These are phyloP conservation scores for Cichlasoma orientale DNA, from an alignment of 2,797 vertebrate species.

Conservation along the genomic window DNA sequence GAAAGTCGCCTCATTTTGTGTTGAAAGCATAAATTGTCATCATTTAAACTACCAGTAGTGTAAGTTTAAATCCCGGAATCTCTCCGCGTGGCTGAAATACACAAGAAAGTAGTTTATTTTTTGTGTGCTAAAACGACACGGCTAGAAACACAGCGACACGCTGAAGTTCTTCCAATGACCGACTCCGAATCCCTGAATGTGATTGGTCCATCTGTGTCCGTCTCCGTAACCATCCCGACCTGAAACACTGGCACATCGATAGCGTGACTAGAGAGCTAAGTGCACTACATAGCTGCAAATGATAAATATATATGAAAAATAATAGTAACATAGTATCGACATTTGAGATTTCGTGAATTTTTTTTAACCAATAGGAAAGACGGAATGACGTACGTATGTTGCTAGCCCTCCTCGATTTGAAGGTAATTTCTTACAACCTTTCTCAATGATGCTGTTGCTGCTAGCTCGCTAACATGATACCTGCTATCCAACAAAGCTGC, in stretches of 20 bases:
- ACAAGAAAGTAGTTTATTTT: not conserved
- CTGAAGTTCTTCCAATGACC: slow-evolving; percentile 27
- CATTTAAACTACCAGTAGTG: not conserved
- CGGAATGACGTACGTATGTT: not conserved
- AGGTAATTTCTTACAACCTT: slow-evolving; percentile 20
- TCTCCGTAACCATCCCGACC: slow-evolving; percentile 39
- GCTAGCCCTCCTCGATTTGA: not conserved
- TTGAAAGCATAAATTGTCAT: not conserved
- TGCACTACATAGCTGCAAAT: not conserved
- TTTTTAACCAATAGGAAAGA: not conserved
- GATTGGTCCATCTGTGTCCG: slow-evolving; percentile 55
- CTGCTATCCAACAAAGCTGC: not conserved
- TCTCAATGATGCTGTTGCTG: not conserved
- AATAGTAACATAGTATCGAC: not conserved
- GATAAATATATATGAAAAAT: not conserved
- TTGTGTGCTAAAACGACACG: not conserved
- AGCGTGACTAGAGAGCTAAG: not conserved
- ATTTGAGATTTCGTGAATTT: fast-evolving
- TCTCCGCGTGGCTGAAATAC: not conserved
- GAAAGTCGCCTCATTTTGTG: not conserved
- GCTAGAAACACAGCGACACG: not conserved
- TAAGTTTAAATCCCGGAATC: fast-evolving
- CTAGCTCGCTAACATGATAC: slow-evolving; percentile 13
- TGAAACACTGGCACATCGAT: slow-evolving; percentile 39
- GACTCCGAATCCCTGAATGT: fast-evolving